Percentiles rank a stretch among this genome's conserved stretches.
These are phyloP conservation scores for Drosophila pandora DNA, from an alignment of 1,140 invertebrate genomes.

Conservation along the genomic window DNA sequence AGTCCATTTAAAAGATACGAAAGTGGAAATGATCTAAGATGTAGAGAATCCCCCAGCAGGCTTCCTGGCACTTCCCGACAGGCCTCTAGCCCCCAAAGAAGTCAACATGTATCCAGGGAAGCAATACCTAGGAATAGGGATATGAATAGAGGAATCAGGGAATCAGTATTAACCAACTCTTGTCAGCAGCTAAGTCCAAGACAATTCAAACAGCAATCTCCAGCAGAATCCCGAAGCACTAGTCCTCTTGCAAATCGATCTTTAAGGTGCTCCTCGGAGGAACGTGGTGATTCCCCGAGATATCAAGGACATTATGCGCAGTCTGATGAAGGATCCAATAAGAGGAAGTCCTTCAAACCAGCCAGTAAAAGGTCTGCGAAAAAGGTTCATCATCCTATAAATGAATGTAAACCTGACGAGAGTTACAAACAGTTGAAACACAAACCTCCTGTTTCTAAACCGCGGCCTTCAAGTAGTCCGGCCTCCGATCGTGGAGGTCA, in stretches of 20 bases:
- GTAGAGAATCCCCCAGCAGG: neutral
- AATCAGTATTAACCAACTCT: neutral
- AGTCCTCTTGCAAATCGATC: too few species aligned
- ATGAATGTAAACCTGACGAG: neutral
- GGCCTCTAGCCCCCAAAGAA: neutral
- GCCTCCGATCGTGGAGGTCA: too few species aligned
- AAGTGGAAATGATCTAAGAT: neutral
- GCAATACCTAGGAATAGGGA: too few species aligned
- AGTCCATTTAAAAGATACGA: neutral
- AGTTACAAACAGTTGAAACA: neutral
- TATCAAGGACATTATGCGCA: neutral
- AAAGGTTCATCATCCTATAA: too few species aligned
- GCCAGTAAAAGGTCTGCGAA: too few species aligned
- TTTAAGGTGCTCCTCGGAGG: too few species aligned
- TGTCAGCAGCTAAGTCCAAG: neutral
- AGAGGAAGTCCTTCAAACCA: too few species aligned
- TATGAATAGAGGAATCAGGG: neutral
- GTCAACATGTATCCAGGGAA: neutral
- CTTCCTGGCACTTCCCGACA: neutral
- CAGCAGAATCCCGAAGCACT: too few species aligned
- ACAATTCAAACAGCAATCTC: neutral
- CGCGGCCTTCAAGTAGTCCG: too few species aligned
- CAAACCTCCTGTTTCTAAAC: neutral
- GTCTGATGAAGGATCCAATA: neutral
- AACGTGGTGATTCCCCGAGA: too few species aligned